Percentiles rank a stretch among this genome's conserved stretches.
Conservation (phyloP, 2,797 vertebrate species). For the Gobionotothen gibberifrons region DNA sequence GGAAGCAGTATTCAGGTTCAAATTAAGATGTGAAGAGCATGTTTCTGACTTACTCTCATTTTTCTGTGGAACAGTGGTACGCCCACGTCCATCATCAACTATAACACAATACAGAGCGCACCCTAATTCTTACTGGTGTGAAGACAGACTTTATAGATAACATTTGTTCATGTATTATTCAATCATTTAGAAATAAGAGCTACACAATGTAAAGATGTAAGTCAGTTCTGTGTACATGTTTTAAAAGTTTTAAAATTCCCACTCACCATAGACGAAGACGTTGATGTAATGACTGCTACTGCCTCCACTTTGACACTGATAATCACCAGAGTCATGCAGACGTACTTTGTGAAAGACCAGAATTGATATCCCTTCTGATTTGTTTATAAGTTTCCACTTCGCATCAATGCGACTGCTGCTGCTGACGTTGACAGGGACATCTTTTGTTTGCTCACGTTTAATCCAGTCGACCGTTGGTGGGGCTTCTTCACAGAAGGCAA, state of each 20-base stretch:
- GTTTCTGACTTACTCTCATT: slow-evolving; percentile 31
- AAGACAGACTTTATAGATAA: background rate
- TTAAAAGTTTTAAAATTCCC: background rate
- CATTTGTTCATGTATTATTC: background rate
- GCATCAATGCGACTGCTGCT: background rate
- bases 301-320: rapidly evolving
- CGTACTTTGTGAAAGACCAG: slow-evolving; percentile 37
- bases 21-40: background rate
- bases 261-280: slow-evolving; percentile 50
- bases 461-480: slow-evolving; percentile 38
- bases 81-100: background rate
- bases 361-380: rapidly evolving
- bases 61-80: rapidly evolving
- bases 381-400: rapidly evolving
- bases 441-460: rapidly evolving
- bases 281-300: background rate
- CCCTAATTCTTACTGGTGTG: background rate
- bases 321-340: slow-evolving; percentile 1
- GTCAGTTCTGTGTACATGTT: background rate
- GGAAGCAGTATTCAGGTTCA: background rate
- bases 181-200: background rate
- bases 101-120: background rate
- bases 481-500: background rate
- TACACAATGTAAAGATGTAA: background rate
- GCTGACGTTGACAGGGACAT: rapidly evolving